A percentile compares a stretch with the other conserved stretches of the same genome.
phyloP scores from a whole-genome alignment of 30 jellyfish, hydroid and myxozoan genomes.

The Hydra vulgaris region DNA sequence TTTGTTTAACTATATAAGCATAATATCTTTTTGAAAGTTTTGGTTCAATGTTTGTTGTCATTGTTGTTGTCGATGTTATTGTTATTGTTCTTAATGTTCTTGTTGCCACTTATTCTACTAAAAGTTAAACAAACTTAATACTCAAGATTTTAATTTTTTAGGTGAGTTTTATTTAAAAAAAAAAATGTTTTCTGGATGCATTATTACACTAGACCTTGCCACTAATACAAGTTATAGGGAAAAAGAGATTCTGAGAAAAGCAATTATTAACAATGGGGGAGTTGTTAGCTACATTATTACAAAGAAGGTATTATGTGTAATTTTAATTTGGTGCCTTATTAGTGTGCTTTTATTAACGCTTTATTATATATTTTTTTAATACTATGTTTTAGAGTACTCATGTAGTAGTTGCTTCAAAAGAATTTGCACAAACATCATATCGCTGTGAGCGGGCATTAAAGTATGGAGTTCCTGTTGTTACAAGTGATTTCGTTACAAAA shows the following conservation, averaged over 20 bases:
- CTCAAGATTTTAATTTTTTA: no score
- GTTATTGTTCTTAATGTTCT: no score
- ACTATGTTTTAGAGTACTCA: constrained; percentile 46
- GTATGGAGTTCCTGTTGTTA: constrained; percentile 70
- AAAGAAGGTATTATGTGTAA: constrained; percentile 36
- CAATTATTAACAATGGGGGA: constrained; percentile 47
- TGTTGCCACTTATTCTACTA: no score
- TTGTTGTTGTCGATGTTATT: no score
- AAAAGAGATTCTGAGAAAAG: constrained; percentile 31
- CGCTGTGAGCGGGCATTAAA: constrained; percentile 44
- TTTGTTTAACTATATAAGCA: no score
- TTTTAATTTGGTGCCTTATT: background rate
- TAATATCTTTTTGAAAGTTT: no score
- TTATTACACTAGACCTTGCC: constrained; percentile 49
- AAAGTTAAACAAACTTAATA: no score
- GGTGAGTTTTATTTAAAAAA: background rate
- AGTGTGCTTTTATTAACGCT: no score
- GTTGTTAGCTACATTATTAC: constrained; percentile 63
- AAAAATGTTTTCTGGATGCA: constrained; percentile 37
- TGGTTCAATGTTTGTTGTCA: no score
- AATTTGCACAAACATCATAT: constrained; percentile 49
- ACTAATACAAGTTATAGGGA: constrained; percentile 14
- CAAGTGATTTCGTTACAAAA: constrained; percentile 31
- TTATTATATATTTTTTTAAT: no score
- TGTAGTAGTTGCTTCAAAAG: constrained; percentile 30